A percentile compares a stretch with the other conserved stretches of the same genome.
Evolutionary conservation across 2,888 invertebrate species (phyloP).

Genomic region (Silvanus unidentatus): DNA sequence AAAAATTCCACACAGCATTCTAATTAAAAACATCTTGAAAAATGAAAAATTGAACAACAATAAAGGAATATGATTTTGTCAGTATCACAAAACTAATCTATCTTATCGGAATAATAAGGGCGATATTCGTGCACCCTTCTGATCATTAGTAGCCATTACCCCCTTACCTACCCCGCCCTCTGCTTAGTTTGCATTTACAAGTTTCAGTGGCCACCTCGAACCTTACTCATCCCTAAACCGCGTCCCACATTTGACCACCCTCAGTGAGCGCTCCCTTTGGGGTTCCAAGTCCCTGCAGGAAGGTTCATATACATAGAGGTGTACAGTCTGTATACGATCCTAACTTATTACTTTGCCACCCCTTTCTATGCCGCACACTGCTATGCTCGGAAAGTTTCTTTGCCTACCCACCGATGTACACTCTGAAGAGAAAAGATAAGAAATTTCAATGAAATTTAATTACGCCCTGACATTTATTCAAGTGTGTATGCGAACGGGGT

Average conservation of each 20-base stretch:
- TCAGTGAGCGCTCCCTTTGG: slow-evolving; percentile 31
- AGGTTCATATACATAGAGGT: slow-evolving; percentile 49
- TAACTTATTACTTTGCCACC: slow-evolving; percentile 26
- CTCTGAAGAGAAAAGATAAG: slow-evolving; percentile 28
- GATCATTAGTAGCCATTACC: slow-evolving; percentile 46
- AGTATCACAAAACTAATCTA: slow-evolving; percentile 40
- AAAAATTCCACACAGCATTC: too few relatives aligned
- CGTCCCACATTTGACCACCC: slow-evolving; percentile 4
- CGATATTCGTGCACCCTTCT: slow-evolving; percentile 41
- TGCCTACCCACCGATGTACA: slow-evolving; percentile 23
- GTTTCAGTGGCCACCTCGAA: slow-evolving; percentile 37
- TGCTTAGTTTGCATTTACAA: slow-evolving; percentile 50
- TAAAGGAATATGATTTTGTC: slow-evolving; percentile 43
- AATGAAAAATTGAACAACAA: too few relatives aligned
- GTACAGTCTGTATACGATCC: slow-evolving; percentile 40
- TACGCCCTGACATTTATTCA: slow-evolving; percentile 10
- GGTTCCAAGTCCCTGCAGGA: slow-evolving; percentile 37
- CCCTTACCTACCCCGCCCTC: slow-evolving; percentile 44
- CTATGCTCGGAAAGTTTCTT: slow-evolving; percentile 25
- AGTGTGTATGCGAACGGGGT: too few relatives aligned
- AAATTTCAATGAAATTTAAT: slow-evolving; percentile 27
- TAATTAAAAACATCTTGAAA: too few relatives aligned
- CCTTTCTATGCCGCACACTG: slow-evolving; percentile 15
- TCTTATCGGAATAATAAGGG: slow-evolving; percentile 45
- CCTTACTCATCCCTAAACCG: slow-evolving; percentile 7